Conservation (phyloP, 2,888 invertebrate genomes). For the Drosophila pegasa region DNA sequence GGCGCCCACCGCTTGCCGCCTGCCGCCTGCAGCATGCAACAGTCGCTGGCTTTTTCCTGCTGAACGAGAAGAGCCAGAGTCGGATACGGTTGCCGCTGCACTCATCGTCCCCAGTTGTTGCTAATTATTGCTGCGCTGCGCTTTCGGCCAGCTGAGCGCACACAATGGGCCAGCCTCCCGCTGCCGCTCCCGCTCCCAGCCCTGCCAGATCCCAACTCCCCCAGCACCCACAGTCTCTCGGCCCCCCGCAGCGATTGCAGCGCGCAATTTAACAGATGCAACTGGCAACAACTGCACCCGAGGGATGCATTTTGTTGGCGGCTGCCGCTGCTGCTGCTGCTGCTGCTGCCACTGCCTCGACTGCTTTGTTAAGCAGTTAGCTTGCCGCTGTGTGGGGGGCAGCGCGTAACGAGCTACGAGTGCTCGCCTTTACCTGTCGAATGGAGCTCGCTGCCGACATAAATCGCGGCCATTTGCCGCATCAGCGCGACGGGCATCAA, state of each 20-base stretch:
- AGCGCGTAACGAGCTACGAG: conserved; percentile 10
- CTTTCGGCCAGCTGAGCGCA: conserved; percentile 56
- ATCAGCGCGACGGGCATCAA: conserved; percentile 19
- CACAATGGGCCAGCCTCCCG: conserved; percentile 33
- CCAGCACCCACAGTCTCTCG: neutral
- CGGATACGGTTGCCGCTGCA: neutral
- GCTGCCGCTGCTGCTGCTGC: conserved; percentile 25
- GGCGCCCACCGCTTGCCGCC: neutral
- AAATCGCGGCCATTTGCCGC: conserved; percentile 47
- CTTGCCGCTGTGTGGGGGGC: conserved; percentile 9
- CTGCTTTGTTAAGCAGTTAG: conserved; percentile 48
- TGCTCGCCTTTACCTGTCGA: conserved; percentile 21
- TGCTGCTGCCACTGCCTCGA: neutral
- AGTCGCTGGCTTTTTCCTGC: conserved; percentile 5
- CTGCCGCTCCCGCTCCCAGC: neutral
- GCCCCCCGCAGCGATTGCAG: conserved; percentile 37
- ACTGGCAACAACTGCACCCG: conserved; percentile 63
- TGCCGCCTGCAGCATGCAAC: neutral
- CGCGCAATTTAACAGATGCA: conserved; percentile 58
- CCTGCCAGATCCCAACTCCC: neutral
- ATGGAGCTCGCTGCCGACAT: conserved; percentile 17
- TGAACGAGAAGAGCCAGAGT: neutral
- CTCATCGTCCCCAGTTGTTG: conserved; percentile 45
- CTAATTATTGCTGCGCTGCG: conserved; percentile 65
- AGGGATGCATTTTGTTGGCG: conserved; percentile 56